Evolutionary conservation across 2,888 invertebrate genomes (phyloP).

Genomic region (Tetragonisca angustula): DNA sequence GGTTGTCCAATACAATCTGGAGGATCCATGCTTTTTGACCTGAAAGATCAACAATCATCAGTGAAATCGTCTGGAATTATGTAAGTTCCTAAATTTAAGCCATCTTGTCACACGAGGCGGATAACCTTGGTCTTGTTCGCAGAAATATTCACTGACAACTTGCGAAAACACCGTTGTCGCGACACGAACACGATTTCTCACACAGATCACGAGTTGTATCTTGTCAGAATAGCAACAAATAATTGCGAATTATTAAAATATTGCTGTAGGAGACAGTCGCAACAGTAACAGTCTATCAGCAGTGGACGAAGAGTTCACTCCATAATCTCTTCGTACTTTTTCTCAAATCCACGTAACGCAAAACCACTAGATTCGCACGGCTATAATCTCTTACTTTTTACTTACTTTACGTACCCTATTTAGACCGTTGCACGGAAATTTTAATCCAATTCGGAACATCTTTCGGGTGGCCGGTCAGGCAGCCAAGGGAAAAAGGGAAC

Average conservation of each 20-base stretch:
- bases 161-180: conserved; percentile 13
- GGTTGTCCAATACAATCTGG: conserved; percentile 75
- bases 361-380: not conserved
- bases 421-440: conserved; percentile 83
- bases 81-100: conserved; percentile 77
- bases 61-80: conserved; percentile 75
- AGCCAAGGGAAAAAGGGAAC: conserved; percentile 79
- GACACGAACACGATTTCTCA: conserved; percentile 16
- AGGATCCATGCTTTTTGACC: conserved; percentile 78
- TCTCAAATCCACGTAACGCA: not conserved
- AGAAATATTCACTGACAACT: conserved; percentile 67
- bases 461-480: conserved; percentile 80
- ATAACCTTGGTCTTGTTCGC: conserved; percentile 69
- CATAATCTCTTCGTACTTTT: not conserved
- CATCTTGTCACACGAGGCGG: conserved; percentile 77
- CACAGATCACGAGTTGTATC: not conserved
- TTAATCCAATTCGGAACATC: conserved; percentile 84
- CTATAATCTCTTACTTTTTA: conserved; percentile 12
- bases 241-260: conserved; percentile 14
- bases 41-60: conserved; percentile 63
- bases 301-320: conserved; percentile 1
- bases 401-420: conserved; percentile 79
- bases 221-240: conserved; percentile 8
- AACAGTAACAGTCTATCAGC: conserved; percentile 27
- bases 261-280: conserved; percentile 20